Evolutionary conservation across 2,888 invertebrate genomes (phyloP), one percentile per base, ranked within the genome.

Genomic region (Mythimna pallens): DNA sequence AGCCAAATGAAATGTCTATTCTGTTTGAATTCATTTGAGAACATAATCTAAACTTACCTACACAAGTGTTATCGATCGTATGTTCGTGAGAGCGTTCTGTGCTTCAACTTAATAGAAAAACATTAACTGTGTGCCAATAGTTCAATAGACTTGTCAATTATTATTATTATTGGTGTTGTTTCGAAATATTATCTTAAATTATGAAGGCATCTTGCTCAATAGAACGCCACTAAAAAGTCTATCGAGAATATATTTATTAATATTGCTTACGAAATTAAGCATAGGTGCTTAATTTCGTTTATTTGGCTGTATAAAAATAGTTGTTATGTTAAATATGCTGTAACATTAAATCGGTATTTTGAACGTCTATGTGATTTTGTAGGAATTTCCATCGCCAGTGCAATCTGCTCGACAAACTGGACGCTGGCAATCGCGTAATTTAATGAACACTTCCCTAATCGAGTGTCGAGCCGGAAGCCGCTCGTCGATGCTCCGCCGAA

Each of bases 391-490:
- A 89, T 87, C 89, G 89, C 86, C 89, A 89, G 91, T 91, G 92
- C 93, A 94, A 94, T 94, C 91, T 91, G 91, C 90, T 91, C 90
- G 87, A 91, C 92, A 92, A 93, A 93, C 93, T 92, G 89, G 91
- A 90, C 92, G 89, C 86, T 87, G 90, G 93, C 94, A 95, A 94
- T 94, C 94, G 90, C 76, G 92, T 95, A 94, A 95, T 93, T 94
- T 90, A 93, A 95, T 95, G 92, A 95, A 94, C 94, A 94, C 93
- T 93, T 93, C 90, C 89, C 90, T 94, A 94, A 94, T 94, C 94
- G 93, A 94, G 92, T 94, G 91, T 93, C 92, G 91, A 89, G 88
- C 83, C 84, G 84, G 90, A 91, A 90, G 89, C 88, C 86, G 88
- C 87, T 62, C 62, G 65, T 65, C 62, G 65, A 73, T 65, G 62